Percentiles rank a stretch among this genome's conserved stretches.
phyloP scores from a whole-genome alignment of 2,797 vertebrate species.

The Amblyopsis hoosieri region DNA sequence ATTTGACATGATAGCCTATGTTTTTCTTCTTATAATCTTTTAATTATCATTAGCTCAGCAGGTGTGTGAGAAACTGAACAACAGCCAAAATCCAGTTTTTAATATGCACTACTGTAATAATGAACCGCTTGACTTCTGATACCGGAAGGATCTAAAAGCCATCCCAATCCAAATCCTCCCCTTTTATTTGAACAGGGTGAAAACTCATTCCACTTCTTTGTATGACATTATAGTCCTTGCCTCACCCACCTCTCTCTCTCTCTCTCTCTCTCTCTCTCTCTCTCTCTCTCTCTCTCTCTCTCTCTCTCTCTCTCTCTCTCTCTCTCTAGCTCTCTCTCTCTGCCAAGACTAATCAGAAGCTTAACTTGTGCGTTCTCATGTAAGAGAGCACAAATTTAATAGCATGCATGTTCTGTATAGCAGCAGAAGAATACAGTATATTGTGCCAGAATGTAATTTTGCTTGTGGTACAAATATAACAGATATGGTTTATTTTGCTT shows the following conservation, averaged over 20 bases:
- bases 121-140: conserved; percentile 64
- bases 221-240: conserved; percentile 8
- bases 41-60: conserved; percentile 3
- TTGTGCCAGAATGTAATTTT: conserved; percentile 4
- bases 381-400: conserved; percentile 23
- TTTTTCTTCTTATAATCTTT: too few relatives aligned
- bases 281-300: conserved; percentile 30
- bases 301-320: conserved; percentile 14
- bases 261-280: conserved; percentile 9
- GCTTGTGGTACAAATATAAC: conserved; percentile 13
- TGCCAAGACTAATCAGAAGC: conserved; percentile 31
- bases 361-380: conserved; percentile 33
- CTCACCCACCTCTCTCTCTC: conserved; percentile 7
- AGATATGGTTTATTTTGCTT: conserved; percentile 1
- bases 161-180: conserved; percentile 49
- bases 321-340: conserved; percentile 17
- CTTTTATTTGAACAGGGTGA: conserved; percentile 24
- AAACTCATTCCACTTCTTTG: conserved; percentile 35
- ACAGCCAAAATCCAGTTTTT: conserved; percentile 58
- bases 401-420: conserved; percentile 9
- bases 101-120: conserved; percentile 65
- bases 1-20: too few relatives aligned
- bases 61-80: conserved; percentile 56
- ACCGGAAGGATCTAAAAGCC: conserved; percentile 46
- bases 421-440: conserved; percentile 16